Base-by-base conservation (phyloP, 2,888 invertebrate species). In the Calliopum simillimum region DNA sequence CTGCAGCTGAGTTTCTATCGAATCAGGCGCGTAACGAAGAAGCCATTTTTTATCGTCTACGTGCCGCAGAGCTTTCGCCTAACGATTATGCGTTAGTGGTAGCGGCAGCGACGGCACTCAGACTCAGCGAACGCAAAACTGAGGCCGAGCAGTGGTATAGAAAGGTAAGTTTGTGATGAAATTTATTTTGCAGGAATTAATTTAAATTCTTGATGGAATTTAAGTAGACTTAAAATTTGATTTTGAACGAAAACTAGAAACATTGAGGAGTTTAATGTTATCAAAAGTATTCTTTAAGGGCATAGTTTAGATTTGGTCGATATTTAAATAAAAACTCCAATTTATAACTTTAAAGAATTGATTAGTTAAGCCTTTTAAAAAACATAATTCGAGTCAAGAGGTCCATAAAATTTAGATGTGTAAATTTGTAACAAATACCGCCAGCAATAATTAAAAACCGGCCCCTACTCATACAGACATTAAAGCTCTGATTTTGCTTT, bases 71-170 rank as follows among this genome's bases (percentile, higher is more conserved):
- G 77, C 86, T 96, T 70, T 89, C 92, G 59, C 93, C 95, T 0
- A 88, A 89, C 46, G 95, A 97, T 83, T 94, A 95, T 84, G 93
- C 93, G 73, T 88, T 96, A 58, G 91, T 94, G 25, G 94, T 96
- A 73, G 93, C 94, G 44, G 95, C 96, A 16, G 98, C 97, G 46
- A 94, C 96, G 41, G 94, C 95, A 0, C 88, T 97, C 77, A 88
- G 97, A 62, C 92, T 96, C 81, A 92, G 94, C 21, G 92, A 93
- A 68, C 90, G 93, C 68, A 93, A 94, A 79, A 88, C 89, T 49
- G 93, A 94, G 75, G 96, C 97, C 0, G 97, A 97, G 84, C 87
- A 89, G 70, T 95, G 95, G 92, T 98, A 98, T 87, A 90, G 93
- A 68, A 90, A 91, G 84, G 97, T 94, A 33, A 81, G 82, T 70